phyloP scores from a whole-genome alignment of 2,113 vertebrate species.

The Saguinus midas region DNA sequence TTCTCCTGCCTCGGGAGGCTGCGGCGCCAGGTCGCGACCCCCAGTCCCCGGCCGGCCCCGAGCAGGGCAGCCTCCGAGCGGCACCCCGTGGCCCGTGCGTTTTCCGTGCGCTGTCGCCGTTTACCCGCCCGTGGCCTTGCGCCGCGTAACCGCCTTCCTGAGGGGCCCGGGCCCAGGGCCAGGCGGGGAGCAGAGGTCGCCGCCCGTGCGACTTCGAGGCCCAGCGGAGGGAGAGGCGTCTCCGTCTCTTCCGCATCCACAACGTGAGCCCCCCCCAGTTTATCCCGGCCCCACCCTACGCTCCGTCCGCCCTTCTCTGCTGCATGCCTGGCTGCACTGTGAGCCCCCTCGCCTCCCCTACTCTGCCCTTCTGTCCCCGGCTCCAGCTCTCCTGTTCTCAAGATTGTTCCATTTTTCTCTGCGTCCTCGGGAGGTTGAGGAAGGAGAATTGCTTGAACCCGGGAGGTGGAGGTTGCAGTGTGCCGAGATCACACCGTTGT shows the following conservation, averaged over 20 bases:
- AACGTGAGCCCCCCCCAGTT: slow-evolving; percentile 85
- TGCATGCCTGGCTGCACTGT: slow-evolving; percentile 58
- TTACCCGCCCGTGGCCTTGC: slow-evolving; percentile 90
- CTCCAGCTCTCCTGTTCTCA: slow-evolving; percentile 21
- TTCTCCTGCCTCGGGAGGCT: slow-evolving; percentile 63
- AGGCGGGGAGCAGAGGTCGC: background rate
- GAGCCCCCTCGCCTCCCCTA: background rate
- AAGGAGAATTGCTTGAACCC: too few relatives aligned
- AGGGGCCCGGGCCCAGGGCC: slow-evolving; percentile 72
- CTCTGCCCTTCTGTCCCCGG: background rate
- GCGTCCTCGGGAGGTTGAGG: background rate
- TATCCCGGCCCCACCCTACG: slow-evolving; percentile 45
- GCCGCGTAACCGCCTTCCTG: slow-evolving; percentile 86
- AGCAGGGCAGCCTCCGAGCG: slow-evolving; percentile 78
- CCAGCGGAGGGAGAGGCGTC: slow-evolving; percentile 40
- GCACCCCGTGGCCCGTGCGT: slow-evolving; percentile 80
- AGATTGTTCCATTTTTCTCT: background rate
- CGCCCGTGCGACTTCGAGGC: background rate
- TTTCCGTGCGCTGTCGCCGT: slow-evolving; percentile 89
- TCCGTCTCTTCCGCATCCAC: slow-evolving; percentile 99
- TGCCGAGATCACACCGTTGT: too few relatives aligned
- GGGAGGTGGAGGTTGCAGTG: too few relatives aligned
- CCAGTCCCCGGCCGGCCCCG: background rate
- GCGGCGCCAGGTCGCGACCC: slow-evolving; percentile 69
- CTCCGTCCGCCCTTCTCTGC: slow-evolving; percentile 42